A percentile compares a stretch with the other conserved stretches of the same genome.
phyloP scores from a whole-genome alignment of 2,888 invertebrate genomes.

The Brenthis ino region DNA sequence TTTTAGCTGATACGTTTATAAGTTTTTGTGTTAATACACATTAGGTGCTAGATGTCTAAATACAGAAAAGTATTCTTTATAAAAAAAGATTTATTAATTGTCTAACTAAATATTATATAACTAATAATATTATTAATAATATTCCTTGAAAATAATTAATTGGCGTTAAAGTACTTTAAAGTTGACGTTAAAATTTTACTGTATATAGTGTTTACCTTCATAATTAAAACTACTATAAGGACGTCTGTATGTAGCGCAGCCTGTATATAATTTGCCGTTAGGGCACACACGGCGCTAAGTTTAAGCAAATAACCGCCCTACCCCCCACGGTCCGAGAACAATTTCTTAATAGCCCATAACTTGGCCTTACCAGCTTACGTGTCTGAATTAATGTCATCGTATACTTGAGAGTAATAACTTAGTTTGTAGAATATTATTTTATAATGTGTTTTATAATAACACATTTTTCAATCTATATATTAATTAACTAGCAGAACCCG shows the following conservation, averaged over 20 bases:
- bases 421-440: background rate
- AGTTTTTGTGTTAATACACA: too few species aligned
- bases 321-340: constrained; percentile 60
- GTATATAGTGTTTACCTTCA: too few species aligned
- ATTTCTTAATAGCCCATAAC: constrained; percentile 79
- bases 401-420: constrained; percentile 11
- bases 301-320: constrained; percentile 62
- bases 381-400: constrained; percentile 64
- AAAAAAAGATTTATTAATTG: too few species aligned
- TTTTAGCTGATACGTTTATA: too few species aligned
- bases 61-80: too few species aligned
- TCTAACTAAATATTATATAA: too few species aligned
- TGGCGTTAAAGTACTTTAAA: too few species aligned
- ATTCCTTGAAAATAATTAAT: too few species aligned
- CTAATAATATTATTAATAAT: too few species aligned
- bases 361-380: constrained; percentile 66
- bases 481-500: too few species aligned
- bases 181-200: too few species aligned
- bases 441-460: background rate
- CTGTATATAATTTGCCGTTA: constrained; percentile 56
- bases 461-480: background rate
- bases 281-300: constrained; percentile 61
- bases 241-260: constrained; percentile 37
- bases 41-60: too few species aligned
- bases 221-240: background rate